Evolutionary conservation across 2,797 vertebrate genomes (phyloP).

Genomic region (Onychomys arenicola): DNA sequence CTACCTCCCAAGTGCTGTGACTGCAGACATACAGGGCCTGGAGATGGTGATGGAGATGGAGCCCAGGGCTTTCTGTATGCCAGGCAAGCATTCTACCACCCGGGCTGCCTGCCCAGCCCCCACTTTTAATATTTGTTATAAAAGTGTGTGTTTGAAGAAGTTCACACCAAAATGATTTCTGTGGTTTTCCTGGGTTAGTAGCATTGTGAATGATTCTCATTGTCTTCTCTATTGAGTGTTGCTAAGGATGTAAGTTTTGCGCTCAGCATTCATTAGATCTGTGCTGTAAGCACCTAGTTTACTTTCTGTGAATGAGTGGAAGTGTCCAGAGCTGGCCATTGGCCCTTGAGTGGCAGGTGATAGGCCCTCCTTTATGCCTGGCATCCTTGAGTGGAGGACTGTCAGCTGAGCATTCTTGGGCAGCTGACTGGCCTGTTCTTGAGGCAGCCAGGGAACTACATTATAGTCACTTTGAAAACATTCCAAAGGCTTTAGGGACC

Average conservation of each 20-base stretch:
- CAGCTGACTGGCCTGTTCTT: neutral
- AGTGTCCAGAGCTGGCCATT: neutral
- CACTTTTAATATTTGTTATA: neutral
- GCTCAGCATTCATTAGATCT: no score
- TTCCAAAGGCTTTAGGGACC: neutral
- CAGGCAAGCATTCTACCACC: neutral
- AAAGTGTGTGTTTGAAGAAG: neutral
- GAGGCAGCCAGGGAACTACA: neutral
- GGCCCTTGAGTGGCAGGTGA: neutral
- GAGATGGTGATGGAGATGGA: neutral
- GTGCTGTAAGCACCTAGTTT: neutral
- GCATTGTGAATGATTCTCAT: neutral
- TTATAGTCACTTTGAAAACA: neutral
- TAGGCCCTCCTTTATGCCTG: neutral
- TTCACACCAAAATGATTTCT: neutral
- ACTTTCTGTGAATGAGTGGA: neutral
- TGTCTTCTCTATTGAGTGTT: neutral
- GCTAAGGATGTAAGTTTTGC: neutral
- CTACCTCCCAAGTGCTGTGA: neutral
- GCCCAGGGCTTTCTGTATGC: neutral
- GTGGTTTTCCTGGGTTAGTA: neutral
- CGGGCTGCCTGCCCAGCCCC: neutral
- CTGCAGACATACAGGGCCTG: neutral
- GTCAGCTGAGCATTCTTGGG: neutral
- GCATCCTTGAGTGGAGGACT: neutral